A percentile compares a stretch with the other conserved stretches of the same genome.
Evolutionary conservation across 30 jellyfish, hydroid and myxozoan genomes (phyloP).

Genomic region (Hydractinia echinata): DNA sequence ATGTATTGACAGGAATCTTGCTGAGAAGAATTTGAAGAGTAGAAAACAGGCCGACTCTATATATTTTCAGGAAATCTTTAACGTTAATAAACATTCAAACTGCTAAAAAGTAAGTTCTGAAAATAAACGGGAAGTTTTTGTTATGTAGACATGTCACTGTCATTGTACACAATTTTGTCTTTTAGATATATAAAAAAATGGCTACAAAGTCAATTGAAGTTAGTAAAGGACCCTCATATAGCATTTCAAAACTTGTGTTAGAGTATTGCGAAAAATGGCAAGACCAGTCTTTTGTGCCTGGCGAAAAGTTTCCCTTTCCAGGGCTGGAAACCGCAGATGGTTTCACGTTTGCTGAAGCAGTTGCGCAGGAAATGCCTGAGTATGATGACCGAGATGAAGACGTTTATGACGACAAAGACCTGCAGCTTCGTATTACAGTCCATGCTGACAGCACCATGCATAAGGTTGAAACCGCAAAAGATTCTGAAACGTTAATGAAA

Average conservation of each 20-base stretch:
- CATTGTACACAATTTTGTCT: too few relatives aligned
- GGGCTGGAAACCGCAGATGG: constrained; percentile 28
- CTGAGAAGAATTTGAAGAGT: too few relatives aligned
- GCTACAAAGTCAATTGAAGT: constrained; percentile 14
- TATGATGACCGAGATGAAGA: constrained; percentile 38
- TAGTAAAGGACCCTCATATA: constrained; percentile 29
- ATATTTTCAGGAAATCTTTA: too few relatives aligned
- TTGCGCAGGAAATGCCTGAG: constrained; percentile 26
- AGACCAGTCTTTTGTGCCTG: constrained; percentile 9
- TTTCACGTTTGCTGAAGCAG: constrained; percentile 29
- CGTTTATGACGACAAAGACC: constrained; percentile 22
- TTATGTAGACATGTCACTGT: too few relatives aligned
- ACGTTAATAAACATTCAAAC: too few relatives aligned
- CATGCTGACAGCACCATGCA: constrained; percentile 35
- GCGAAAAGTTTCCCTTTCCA: constrained; percentile 38
- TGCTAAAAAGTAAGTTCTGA: too few relatives aligned
- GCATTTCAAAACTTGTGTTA: constrained; percentile 21
- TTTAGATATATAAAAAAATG: too few relatives aligned
- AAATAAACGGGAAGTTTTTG: too few relatives aligned
- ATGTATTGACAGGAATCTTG: too few relatives aligned
- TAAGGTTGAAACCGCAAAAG: not conserved
- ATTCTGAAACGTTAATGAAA: not conserved
- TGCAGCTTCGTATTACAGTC: constrained; percentile 24
- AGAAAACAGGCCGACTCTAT: too few relatives aligned
- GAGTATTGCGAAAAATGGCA: constrained; percentile 16